These are phyloP conservation scores for Noturus placidus DNA, from an alignment of 2,113 vertebrate genomes.

Conservation along the genomic window DNA sequence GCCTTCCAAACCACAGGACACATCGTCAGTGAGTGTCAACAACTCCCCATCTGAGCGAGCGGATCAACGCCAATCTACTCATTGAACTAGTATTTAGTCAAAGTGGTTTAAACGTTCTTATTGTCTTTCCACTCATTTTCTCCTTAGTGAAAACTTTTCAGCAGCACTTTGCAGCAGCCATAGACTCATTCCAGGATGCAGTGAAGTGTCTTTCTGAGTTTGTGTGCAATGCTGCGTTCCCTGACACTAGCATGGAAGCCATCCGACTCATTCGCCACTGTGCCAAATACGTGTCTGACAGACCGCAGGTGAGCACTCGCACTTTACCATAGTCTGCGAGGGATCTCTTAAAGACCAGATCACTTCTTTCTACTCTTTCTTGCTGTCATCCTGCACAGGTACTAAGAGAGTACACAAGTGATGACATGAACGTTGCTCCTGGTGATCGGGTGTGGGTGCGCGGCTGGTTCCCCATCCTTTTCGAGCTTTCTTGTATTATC, in stretches of 20 bases:
- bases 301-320: conserved; percentile 80
- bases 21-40: conserved; percentile 86
- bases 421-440: conserved; percentile 97
- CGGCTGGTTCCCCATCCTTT: conserved; percentile 97
- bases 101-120: not conserved
- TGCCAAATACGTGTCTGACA: conserved; percentile 90
- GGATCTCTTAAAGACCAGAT: not conserved
- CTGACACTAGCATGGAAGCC: conserved; percentile 97
- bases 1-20: conserved; percentile 95
- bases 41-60: not conserved
- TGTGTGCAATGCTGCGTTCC: conserved; percentile 93
- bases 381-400: conserved; percentile 71
- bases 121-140: not conserved
- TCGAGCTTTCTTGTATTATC: conserved; percentile 97
- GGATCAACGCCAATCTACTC: not conserved
- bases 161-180: conserved; percentile 92
- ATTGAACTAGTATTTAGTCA: not conserved
- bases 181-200: conserved; percentile 96
- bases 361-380: not conserved
- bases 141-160: conserved; percentile 87
- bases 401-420: conserved; percentile 94
- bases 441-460: conserved; percentile 96
- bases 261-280: conserved; percentile 94
- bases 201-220: conserved; percentile 98
- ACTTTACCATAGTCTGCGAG: not conserved